Base-by-base conservation (phyloP, 2,888 invertebrate genomes). In the Euproctis similis region DNA sequence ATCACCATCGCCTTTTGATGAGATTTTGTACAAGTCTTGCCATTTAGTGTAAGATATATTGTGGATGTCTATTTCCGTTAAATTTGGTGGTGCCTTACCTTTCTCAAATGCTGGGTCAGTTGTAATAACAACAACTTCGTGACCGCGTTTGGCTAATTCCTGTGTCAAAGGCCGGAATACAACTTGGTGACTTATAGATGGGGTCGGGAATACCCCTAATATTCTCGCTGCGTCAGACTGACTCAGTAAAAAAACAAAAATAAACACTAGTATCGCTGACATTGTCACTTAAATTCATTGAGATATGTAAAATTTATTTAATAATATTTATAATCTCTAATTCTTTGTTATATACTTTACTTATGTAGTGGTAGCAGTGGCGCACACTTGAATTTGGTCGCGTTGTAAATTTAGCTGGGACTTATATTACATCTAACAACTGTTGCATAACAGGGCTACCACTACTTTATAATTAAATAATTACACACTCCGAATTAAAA, bases 41-140 rank as follows among this genome's bases (percentile, higher is more conserved):
- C 40, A 62, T 50, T 4, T 35, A 32, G 11, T 19, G 10, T 63
- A 63, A 0, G 64, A 57, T 9, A 53, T 28, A 18, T 64, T 53
- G 10, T 59, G 51, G 0, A 71, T 20, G 21, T 69, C 56, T 3
- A 78, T 66, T 47, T 77, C 70, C 7, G 49, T 66, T 9, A 71
- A 43, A 32, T 72, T 74, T 9, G 26, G 25, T 7, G 50, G 51
- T 4, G 39, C 8, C n/a, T 35, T 11, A n/a, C 12, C 23, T 6
- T 38, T 13, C 8, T 26, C 16, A 12, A 43, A 48, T 1, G 30
- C 46, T 0, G 73, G 71, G 32, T 72, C 36, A 2, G 78, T 28
- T 1, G 80, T 72, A 1, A 73, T 31, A 0, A 75, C 47, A 0
- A 60, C 59, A 0, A 82, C 34, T 24, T 78, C 55, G 36, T 85